phyloP scores from a whole-genome alignment of 2,797 vertebrate genomes.

The Siniperca undulata region DNA sequence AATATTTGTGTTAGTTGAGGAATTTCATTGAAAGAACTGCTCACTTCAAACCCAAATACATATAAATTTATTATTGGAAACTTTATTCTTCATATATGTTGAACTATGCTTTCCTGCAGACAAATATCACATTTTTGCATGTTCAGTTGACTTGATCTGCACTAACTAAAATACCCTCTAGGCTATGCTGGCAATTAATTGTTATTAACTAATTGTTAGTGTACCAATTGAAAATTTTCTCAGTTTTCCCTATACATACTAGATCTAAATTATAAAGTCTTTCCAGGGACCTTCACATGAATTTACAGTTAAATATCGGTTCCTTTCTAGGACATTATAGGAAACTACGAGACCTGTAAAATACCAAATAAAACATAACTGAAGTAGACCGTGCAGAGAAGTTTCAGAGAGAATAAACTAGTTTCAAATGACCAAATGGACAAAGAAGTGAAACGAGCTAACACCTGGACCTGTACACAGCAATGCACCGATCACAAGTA shows the following conservation, averaged over 20 bases:
- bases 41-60: background rate
- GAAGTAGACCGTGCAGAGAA: background rate
- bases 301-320: background rate
- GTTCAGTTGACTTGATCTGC: background rate
- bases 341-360: background rate
- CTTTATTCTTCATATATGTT: background rate
- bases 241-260: background rate
- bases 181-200: background rate
- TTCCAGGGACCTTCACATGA: background rate
- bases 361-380: background rate
- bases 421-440: background rate
- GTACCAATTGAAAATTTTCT: background rate
- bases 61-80: too few relatives aligned
- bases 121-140: background rate
- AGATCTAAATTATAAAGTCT: background rate
- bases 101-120: background rate
- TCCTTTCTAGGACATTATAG: background rate
- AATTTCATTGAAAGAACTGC: background rate
- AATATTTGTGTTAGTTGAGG: background rate
- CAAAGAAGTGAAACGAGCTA: background rate
- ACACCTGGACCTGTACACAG: conserved; percentile 11
- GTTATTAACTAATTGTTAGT: background rate
- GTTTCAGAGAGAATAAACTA: background rate
- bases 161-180: too few relatives aligned
- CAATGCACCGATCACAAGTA: conserved; percentile 36